Evolutionary conservation across 2,113 vertebrate genomes (phyloP), one percentile per base, ranked within the genome.

Genomic region (Ammodytes dubius): DNA sequence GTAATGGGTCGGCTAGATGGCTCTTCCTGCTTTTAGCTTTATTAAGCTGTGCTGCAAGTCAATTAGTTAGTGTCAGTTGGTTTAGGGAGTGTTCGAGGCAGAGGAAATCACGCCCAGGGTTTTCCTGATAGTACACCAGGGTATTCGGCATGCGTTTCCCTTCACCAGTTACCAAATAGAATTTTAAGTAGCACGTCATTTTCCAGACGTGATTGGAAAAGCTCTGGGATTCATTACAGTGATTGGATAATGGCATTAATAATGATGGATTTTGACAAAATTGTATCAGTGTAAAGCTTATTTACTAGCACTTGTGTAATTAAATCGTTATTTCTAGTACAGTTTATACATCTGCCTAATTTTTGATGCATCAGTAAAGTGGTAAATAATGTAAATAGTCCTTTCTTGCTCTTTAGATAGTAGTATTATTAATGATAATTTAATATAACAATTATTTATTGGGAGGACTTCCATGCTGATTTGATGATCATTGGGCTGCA

Each of bases 1-100:
- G 71, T 87, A 93, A 91, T 91, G 82, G 90, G 82, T 77, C 49
- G 65, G 79, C 82, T 78, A 65, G 80, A 88, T 90, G 84, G 14
- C 73, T 77, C 79, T 88, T 78, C 76, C 76, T 88, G 89, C 89
- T 92, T 91, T 93, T 87, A 90, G 73, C 80, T 92, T 91, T 91
- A 94, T 90, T 90, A 92, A 74, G 82, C 63, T 59, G n/a, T 58
- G 61, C 70, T 75, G 77, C 68, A 76, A 86, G 79, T 90, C 79
- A 77, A 90, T 91, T 83, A 86, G 77, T 89, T 77, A 82, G 72
- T 89, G 86, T 90, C 89, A 87, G 72, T 68, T 83, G 37, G 75
- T 90, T 87, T 84, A 78, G 71, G 82, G 37, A 60, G 14, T 71
- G 58, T 40, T 27, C 61, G 46, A 64, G 49, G 43, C 47, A 79